Percentiles rank a stretch among this genome's conserved stretches.
These are phyloP conservation scores for Notospermus geniculatus DNA, from an alignment of 1,140 invertebrate species.

Conservation along the genomic window DNA sequence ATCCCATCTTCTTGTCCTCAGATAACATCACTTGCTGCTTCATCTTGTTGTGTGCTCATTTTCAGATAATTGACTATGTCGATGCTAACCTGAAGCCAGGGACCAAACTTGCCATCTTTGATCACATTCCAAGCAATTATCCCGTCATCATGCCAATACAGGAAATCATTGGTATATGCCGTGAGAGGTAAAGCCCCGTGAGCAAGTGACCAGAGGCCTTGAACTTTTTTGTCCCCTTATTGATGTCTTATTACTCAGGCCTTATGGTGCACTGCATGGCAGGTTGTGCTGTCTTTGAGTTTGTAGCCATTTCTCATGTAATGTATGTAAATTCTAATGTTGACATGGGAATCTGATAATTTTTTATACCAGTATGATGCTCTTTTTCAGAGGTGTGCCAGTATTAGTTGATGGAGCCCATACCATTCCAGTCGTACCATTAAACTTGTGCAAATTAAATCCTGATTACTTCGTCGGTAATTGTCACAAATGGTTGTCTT, in stretches of 20 bases:
- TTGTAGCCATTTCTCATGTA: conserved; percentile 8
- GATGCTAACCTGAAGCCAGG: conserved; percentile 17
- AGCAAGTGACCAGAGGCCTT: no score
- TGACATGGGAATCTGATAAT: not conserved
- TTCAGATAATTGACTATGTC: conserved; percentile 1
- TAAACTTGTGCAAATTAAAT: conserved; percentile 34
- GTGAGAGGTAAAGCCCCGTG: conserved; percentile 35
- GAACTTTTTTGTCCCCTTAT: no score
- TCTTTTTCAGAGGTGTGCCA: conserved; percentile 35
- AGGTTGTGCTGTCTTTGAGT: no score
- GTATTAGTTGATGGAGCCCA: conserved; percentile 54
- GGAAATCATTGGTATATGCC: conserved; percentile 43
- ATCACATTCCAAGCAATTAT: conserved; percentile 54
- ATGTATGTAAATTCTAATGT: not conserved
- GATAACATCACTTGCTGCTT: no score
- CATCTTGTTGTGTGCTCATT: not conserved
- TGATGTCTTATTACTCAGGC: no score
- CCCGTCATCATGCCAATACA: conserved; percentile 48
- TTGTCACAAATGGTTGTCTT: conserved; percentile 54
- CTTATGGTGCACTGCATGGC: no score
- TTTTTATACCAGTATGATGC: conserved; percentile 3
- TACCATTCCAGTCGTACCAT: conserved; percentile 39
- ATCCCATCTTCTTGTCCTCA: not conserved
- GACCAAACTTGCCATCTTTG: conserved; percentile 48
- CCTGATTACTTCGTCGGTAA: conserved; percentile 52